A percentile compares a stretch with the other conserved stretches of the same genome.
Evolutionary conservation across 2,888 invertebrate species (phyloP).

Genomic region (Dicycla oo): DNA sequence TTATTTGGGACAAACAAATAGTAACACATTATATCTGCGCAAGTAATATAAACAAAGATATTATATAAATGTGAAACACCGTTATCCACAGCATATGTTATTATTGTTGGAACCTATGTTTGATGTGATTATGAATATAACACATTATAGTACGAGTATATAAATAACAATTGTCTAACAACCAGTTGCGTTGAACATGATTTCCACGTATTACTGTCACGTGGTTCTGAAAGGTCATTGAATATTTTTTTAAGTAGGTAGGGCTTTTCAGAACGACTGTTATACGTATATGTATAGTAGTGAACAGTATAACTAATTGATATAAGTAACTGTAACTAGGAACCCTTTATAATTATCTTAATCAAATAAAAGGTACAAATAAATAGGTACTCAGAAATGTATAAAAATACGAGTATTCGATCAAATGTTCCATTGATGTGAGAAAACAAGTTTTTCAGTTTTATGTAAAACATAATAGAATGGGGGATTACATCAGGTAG

Average conservation of each 20-base stretch:
- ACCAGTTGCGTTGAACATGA: slow-evolving; percentile 13
- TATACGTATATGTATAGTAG: no score
- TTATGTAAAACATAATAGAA: slow-evolving; percentile 47
- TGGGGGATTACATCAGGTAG: slow-evolving; percentile 72
- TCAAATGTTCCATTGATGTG: slow-evolving; percentile 17
- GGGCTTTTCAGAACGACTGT: not conserved
- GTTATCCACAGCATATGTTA: no score
- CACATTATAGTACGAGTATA: not conserved
- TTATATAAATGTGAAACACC: no score
- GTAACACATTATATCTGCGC: no score
- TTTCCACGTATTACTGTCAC: slow-evolving; percentile 25
- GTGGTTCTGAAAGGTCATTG: not conserved
- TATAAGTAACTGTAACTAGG: slow-evolving; percentile 2
- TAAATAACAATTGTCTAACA: slow-evolving; percentile 1
- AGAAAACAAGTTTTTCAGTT: slow-evolving; percentile 27
- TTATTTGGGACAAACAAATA: no score
- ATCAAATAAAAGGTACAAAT: slow-evolving; percentile 19
- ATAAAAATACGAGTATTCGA: slow-evolving; percentile 3
- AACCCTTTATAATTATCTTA: not conserved
- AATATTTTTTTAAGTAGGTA: not conserved
- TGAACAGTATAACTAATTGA: slow-evolving; percentile 1
- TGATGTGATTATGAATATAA: not conserved
- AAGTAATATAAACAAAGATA: no score
- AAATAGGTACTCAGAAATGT: not conserved
- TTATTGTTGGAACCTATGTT: not conserved